Evolutionary conservation across 2,888 invertebrate species (phyloP).

Genomic region (Hofmannophila pseudospretella): DNA sequence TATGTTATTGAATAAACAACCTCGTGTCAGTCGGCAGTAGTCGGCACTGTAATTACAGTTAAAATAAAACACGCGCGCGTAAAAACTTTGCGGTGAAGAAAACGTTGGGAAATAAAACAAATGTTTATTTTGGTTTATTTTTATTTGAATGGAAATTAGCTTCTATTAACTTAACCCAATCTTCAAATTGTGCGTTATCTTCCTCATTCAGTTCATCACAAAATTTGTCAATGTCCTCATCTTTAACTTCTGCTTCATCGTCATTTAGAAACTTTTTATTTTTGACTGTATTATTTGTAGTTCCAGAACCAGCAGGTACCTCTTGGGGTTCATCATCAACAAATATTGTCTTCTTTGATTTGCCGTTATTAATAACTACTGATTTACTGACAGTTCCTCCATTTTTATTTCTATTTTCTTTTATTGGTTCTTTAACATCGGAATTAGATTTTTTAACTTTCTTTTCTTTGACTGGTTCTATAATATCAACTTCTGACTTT

Average conservation of each 20-base stretch:
- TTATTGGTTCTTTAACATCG: not conserved
- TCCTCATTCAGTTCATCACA: constrained; percentile 60
- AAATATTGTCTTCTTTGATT: constrained; percentile 31
- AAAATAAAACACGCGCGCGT: too few relatives aligned
- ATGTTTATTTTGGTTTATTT: constrained; percentile 27
- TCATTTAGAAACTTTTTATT: constrained; percentile 25
- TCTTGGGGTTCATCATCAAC: constrained; percentile 24
- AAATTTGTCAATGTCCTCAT: constrained; percentile 66
- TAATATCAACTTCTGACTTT: not conserved
- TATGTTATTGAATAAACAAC: too few relatives aligned
- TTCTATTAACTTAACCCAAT: constrained; percentile 65
- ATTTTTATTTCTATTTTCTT: not conserved
- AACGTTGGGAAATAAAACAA: not conserved
- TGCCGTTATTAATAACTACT: constrained; percentile 12
- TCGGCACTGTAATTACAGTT: too few relatives aligned
- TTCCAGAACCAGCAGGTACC: constrained; percentile 11
- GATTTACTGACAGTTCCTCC: constrained; percentile 1
- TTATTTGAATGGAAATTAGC: constrained; percentile 48
- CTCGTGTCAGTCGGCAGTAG: too few relatives aligned
- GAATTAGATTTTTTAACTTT: not conserved
- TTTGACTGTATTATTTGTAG: constrained; percentile 11
- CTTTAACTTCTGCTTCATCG: constrained; percentile 50
- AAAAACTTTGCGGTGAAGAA: too few relatives aligned
- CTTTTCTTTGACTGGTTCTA: constrained; percentile 1
- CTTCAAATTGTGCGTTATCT: constrained; percentile 60